Evolutionary conservation across 2,888 invertebrate genomes (phyloP), one percentile per base, ranked within the genome.

Genomic region (Biston stratarius): DNA sequence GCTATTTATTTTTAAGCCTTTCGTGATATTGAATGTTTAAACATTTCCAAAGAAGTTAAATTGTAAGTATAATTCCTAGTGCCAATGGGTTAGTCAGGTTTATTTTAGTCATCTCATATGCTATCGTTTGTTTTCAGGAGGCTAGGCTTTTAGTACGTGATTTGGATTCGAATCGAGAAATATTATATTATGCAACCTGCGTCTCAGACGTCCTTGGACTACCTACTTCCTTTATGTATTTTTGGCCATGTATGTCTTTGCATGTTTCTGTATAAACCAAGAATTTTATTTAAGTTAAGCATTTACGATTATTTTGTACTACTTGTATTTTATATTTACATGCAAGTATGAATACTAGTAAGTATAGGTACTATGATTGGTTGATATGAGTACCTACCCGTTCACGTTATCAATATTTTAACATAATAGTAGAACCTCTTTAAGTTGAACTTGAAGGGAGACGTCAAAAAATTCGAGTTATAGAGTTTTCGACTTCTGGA

Each of bases 141-240:
- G 70, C 72, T 77, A 76, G 61, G 71, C 67, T 72, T 69, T 45
- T 71, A 38, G 53, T 62, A 82, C 83, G 82, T 83, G 83, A 72
- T 73, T 65, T 51, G 80, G 83, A 80, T 83, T 59, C 70, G 70
- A 73, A 74, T 80, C 75, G 73, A 69, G 71, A 77, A 76, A 64
- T 76, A 74, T 79, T 76, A 77, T 76, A 75, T 77, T 75, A 83
- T 78, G 77, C 81, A 72, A 68, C 71, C 72, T 72, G 76, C 78
- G 79, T 81, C 78, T 76, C 78, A 82, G 81, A 80, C 79, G 83
- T 80, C 85, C 84, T 83, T 84, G 83, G 36, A 61, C 63, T 68
- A 38, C 57, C 67, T 70, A 64, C 72, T 82, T 82, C 80, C 82
- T 81, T 75, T 76, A 76, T 73, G 75, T 75, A 74, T 66, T 74